Percentiles rank a stretch among this genome's conserved stretches.
These are phyloP conservation scores for Epicampocera succincta DNA, from an alignment of 2,888 invertebrate species.

Conservation along the genomic window DNA sequence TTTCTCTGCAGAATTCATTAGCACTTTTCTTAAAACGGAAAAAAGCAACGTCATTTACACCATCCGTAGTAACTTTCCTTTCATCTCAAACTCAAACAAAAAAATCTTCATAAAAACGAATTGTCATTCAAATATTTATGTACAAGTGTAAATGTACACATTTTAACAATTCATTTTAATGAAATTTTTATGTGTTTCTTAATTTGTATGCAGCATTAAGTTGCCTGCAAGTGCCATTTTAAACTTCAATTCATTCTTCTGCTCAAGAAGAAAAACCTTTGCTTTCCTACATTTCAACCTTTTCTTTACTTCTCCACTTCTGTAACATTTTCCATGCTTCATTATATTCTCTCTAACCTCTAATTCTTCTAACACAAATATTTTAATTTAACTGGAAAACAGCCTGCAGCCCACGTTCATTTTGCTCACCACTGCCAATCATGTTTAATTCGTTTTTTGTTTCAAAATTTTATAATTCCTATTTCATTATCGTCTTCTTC, in stretches of 20 bases:
- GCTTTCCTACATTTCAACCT: constrained; percentile 1
- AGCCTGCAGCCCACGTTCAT: too few species aligned
- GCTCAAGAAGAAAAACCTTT: not conserved
- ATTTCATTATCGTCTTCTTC: too few species aligned
- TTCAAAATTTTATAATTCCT: too few species aligned
- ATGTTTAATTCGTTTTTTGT: too few species aligned
- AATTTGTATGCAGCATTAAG: not conserved
- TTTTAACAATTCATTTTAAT: too few species aligned
- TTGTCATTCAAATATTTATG: constrained; percentile 54
- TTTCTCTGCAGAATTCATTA: constrained; percentile 60
- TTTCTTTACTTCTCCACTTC: not conserved
- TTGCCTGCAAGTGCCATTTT: not conserved
- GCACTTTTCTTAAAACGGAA: constrained; percentile 44
- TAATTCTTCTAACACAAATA: not conserved
- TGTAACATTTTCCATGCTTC: constrained; percentile 1
- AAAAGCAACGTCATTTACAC: constrained; percentile 26
- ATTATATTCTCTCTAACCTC: not conserved
- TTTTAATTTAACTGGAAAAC: too few species aligned
- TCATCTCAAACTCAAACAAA: constrained; percentile 20
- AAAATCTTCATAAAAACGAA: constrained; percentile 42
- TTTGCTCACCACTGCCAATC: too few species aligned
- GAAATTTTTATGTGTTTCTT: not conserved
- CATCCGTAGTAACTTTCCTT: constrained; percentile 56
- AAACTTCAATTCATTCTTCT: constrained; percentile 6
- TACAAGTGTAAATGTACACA: too few species aligned